Percentiles rank a stretch among this genome's conserved stretches.
Evolutionary conservation across 2,113 vertebrate genomes (phyloP).

Genomic region (Atrichornis clamosus): DNA sequence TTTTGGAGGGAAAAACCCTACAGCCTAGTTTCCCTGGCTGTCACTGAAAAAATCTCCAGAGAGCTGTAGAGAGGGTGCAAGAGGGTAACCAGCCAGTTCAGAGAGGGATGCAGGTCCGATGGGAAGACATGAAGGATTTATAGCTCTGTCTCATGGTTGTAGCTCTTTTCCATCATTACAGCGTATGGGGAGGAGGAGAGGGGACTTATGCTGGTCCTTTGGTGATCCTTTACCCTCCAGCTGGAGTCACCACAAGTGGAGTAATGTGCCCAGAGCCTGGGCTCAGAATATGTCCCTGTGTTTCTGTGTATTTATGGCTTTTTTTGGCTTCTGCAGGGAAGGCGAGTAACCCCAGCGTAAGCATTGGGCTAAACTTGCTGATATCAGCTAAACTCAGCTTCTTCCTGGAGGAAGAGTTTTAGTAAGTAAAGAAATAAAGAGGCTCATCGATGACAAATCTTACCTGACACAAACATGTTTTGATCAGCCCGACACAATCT

Average conservation of each 20-base stretch:
- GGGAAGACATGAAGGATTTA: constrained; percentile 1
- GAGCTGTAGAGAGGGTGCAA: neutral
- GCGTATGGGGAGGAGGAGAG: neutral
- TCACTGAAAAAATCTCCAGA: neutral
- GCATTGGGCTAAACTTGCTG: constrained; percentile 18
- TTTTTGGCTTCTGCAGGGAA: constrained; percentile 2
- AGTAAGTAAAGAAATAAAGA: constrained; percentile 16
- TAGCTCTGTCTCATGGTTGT: neutral
- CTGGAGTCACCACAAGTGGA: neutral
- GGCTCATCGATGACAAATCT: constrained; percentile 17
- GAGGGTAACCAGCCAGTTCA: neutral
- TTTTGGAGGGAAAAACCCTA: neutral
- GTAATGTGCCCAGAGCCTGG: neutral
- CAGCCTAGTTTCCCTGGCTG: neutral
- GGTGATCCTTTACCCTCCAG: neutral
- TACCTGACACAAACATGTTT: constrained; percentile 53
- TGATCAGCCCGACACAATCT: constrained; percentile 3
- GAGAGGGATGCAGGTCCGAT: neutral
- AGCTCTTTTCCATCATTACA: neutral
- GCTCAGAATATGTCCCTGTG: neutral
- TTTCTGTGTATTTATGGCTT: constrained; percentile 13
- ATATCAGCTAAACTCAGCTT: constrained; percentile 36
- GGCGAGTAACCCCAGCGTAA: neutral
- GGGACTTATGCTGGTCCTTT: neutral
- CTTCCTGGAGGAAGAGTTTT: neutral